phyloP scores from a whole-genome alignment of 2,888 invertebrate genomes.

The Cheilosia scutellata region DNA sequence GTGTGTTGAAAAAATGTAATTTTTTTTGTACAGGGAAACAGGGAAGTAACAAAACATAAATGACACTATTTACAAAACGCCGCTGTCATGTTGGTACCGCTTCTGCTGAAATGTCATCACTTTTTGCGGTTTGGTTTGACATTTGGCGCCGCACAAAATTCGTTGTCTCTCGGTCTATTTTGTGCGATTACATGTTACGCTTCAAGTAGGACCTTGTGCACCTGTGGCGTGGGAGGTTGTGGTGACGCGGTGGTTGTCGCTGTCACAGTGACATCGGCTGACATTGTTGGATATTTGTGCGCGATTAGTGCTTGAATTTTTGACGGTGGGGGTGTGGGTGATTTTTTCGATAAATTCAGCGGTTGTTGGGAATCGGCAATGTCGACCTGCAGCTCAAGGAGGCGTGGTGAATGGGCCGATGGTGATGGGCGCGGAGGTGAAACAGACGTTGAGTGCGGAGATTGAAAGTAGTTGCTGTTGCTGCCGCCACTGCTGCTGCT shows the following conservation, averaged over 20 bases:
- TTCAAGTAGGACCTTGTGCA: conserved; percentile 87
- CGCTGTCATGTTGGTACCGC: conserved; percentile 39
- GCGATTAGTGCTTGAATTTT: conserved; percentile 82
- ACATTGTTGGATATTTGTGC: conserved; percentile 82
- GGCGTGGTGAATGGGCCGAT: conserved; percentile 84
- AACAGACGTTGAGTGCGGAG: conserved; percentile 84
- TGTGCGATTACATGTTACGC: conserved; percentile 84
- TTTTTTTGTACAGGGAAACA: conserved; percentile 62
- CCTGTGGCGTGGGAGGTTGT: conserved; percentile 77
- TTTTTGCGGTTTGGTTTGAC: conserved; percentile 56
- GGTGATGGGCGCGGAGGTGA: conserved; percentile 84
- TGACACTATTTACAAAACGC: conserved; percentile 70
- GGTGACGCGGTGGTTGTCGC: conserved; percentile 78
- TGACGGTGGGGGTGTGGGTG: conserved; percentile 90
- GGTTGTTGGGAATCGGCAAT: conserved; percentile 93
- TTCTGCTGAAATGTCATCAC: conserved; percentile 14
- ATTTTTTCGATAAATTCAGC: conserved; percentile 94
- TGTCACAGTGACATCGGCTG: conserved; percentile 83
- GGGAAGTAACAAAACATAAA: conserved; percentile 71
- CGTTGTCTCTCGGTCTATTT: conserved; percentile 66
- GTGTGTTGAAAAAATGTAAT: conserved; percentile 41
- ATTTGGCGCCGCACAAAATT: conserved; percentile 57
- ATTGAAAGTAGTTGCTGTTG: conserved; percentile 84
- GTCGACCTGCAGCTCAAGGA: conserved; percentile 92
- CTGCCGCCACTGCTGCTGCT: conserved; percentile 74